Conservation (phyloP, 2,113 vertebrate species). For the Macquaria australasica region DNA sequence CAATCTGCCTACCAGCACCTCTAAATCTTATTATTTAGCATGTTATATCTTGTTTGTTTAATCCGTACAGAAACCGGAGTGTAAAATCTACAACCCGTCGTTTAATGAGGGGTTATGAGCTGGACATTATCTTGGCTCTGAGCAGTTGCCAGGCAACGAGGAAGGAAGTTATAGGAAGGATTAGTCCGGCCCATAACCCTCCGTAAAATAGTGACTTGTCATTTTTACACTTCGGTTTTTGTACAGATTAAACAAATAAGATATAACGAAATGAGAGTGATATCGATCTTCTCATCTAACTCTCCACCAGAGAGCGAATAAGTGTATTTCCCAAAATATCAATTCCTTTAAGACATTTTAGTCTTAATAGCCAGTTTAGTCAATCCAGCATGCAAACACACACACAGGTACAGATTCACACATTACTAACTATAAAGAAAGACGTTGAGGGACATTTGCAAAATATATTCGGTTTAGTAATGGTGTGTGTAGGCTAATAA, state of each 20-base stretch:
- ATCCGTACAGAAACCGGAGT: background rate
- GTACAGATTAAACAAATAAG: background rate
- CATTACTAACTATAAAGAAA: background rate
- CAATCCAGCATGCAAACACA: background rate
- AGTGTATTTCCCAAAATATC: background rate
- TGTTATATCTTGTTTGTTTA: background rate
- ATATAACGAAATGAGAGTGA: background rate
- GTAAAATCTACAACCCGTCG: background rate
- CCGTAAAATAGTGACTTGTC: background rate
- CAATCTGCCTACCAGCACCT: background rate
- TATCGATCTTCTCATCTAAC: background rate
- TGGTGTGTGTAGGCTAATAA: conserved; percentile 33
- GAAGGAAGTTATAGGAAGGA: background rate
- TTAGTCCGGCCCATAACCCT: background rate
- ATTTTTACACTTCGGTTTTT: background rate
- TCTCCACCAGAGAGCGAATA: background rate
- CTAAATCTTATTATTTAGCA: too few species aligned
- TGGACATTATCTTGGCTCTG: background rate
- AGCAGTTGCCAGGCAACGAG: background rate
- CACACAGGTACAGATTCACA: background rate
- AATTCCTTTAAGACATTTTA: background rate
- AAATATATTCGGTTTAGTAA: conserved; percentile 29
- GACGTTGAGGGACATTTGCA: background rate
- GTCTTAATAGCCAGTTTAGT: background rate
- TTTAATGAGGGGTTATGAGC: background rate